Evolutionary conservation across 2,113 vertebrate genomes (phyloP).

Genomic region (Hylia prasina): DNA sequence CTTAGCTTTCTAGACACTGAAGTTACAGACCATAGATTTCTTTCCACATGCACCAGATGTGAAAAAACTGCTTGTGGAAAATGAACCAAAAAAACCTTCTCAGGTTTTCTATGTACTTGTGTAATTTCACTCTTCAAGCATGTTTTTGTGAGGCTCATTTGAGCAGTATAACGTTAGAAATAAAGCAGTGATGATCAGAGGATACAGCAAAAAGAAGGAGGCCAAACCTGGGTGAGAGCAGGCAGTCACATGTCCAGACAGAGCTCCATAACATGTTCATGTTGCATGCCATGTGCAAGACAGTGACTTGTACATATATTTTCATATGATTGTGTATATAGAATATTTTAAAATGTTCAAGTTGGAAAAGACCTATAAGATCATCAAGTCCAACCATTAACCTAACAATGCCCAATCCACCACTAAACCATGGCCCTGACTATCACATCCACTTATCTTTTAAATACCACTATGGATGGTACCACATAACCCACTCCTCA

Average conservation of each 20-base stretch:
- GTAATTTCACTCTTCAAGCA: neutral
- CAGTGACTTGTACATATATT: neutral
- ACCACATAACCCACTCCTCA: neutral
- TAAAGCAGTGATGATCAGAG: neutral
- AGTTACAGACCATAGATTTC: neutral
- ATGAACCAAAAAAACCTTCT: neutral
- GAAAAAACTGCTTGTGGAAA: neutral
- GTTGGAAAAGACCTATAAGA: neutral
- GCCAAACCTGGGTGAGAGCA: neutral
- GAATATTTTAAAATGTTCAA: neutral
- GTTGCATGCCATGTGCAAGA: neutral
- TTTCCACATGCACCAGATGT: neutral
- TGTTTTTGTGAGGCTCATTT: neutral
- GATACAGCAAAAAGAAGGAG: neutral
- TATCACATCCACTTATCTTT: neutral
- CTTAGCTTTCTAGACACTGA: neutral
- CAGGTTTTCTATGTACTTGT: neutral
- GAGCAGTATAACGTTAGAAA: neutral
- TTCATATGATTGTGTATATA: neutral
- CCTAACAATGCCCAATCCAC: neutral
- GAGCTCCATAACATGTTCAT: neutral
- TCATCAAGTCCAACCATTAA: neutral
- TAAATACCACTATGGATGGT: accelerated
- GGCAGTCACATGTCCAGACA: neutral
- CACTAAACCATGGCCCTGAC: neutral